Conservation (phyloP, 2,888 invertebrate species). For the Pristionchus entomophagus region DNA sequence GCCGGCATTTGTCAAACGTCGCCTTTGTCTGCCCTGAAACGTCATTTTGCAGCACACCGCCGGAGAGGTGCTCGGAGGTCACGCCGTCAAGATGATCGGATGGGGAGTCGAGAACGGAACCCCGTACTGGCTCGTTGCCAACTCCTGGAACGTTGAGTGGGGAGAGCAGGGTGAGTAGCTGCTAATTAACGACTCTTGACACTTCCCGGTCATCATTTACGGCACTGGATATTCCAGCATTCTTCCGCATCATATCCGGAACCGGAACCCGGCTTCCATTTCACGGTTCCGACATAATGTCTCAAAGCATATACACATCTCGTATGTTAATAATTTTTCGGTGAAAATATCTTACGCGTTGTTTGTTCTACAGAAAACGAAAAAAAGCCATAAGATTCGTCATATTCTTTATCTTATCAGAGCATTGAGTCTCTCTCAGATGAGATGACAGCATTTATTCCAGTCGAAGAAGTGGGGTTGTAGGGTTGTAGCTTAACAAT, state of each 20-base stretch:
- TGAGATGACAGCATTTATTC: too few relatives aligned
- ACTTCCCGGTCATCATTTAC: background rate
- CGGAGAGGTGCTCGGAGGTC: constrained; percentile 85
- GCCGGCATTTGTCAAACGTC: background rate
- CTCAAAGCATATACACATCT: too few relatives aligned
- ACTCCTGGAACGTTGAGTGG: constrained; percentile 95
- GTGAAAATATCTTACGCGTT: too few relatives aligned
- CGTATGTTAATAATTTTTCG: too few relatives aligned
- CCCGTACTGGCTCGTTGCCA: constrained; percentile 91
- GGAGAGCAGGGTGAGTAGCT: constrained; percentile 81
- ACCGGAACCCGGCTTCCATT: too few relatives aligned
- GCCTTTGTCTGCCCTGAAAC: background rate
- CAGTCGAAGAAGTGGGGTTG: too few relatives aligned
- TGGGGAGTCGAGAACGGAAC: constrained; percentile 84
- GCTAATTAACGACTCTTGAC: background rate
- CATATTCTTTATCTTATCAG: too few relatives aligned
- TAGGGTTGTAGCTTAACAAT: too few relatives aligned
- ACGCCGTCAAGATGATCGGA: constrained; percentile 89
- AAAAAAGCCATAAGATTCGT: too few relatives aligned
- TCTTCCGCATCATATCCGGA: constrained; percentile 4
- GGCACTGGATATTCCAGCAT: background rate
- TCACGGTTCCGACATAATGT: too few relatives aligned
- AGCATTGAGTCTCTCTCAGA: too few relatives aligned
- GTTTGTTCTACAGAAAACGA: too few relatives aligned
- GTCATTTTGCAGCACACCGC: constrained; percentile 81